A percentile compares a stretch with the other conserved stretches of the same genome.
Evolutionary conservation across 1,140 invertebrate genomes (phyloP).

Genomic region (Venustaconcha ellipsiformis): DNA sequence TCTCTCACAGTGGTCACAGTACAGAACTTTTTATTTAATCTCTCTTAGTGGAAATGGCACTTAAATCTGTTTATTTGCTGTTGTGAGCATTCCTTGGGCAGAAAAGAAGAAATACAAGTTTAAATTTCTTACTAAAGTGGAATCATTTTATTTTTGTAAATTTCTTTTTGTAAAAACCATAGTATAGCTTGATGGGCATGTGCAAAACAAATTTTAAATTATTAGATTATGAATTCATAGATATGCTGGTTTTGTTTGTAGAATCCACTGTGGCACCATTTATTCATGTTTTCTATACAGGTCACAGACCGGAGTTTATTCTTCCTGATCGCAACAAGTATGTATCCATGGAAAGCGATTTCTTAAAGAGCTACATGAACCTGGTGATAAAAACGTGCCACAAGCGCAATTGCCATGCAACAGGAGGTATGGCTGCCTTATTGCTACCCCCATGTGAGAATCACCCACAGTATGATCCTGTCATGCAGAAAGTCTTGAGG

Average conservation of each 20-base stretch:
- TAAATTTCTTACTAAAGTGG: no score
- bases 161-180: not conserved
- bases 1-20: no score
- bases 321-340: conserved; percentile 80
- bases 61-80: no score
- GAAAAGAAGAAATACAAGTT: no score
- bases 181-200: not conserved
- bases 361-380: conserved; percentile 76
- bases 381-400: conserved; percentile 77
- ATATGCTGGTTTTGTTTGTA: not conserved
- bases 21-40: no score
- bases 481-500: no score
- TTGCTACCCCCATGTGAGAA: conserved; percentile 63
- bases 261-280: not conserved
- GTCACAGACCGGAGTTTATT: conserved; percentile 73
- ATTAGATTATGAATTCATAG: not conserved
- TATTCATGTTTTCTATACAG: conserved; percentile 54
- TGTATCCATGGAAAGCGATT: conserved; percentile 76
- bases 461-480: no score
- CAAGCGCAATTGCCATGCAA: conserved; percentile 75
- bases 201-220: not conserved
- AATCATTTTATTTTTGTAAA: not conserved
- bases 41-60: no score
- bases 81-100: no score
- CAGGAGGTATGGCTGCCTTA: conserved; percentile 79